A percentile compares a stretch with the other conserved stretches of the same genome.
Conservation (phyloP, 2,888 invertebrate genomes). For the Onchidella celtica region DNA sequence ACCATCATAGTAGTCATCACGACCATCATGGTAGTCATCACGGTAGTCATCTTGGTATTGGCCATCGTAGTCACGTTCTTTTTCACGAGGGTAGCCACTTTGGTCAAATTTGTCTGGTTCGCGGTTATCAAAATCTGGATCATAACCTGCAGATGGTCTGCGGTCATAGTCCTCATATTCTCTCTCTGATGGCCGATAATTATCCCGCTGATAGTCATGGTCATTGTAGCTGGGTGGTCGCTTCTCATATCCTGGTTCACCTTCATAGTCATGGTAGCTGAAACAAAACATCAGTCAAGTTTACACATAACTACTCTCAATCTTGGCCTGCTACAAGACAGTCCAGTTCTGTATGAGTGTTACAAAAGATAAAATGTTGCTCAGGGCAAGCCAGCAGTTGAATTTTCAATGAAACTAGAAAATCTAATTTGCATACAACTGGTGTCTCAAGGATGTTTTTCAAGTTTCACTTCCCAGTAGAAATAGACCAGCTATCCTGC, state of each 20-base stretch:
- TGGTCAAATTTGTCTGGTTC: slow-evolving; percentile 68
- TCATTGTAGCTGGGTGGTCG: slow-evolving; percentile 48
- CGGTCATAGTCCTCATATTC: slow-evolving; percentile 44
- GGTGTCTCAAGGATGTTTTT: no score
- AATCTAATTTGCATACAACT: no score
- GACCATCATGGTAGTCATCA: slow-evolving; percentile 34
- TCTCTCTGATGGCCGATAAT: slow-evolving; percentile 19
- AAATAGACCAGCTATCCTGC: no score
- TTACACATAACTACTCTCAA: no score
- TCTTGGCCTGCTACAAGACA: no score
- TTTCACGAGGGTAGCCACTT: slow-evolving; percentile 14
- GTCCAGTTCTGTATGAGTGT: no score
- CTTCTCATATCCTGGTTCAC: slow-evolving; percentile 33
- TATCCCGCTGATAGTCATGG: slow-evolving; percentile 30
- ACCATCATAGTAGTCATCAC: slow-evolving; percentile 43
- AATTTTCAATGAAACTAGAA: no score
- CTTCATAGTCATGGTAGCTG: slow-evolving; percentile 44
- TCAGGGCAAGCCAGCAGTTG: no score
- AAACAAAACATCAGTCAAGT: neutral
- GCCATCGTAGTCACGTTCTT: slow-evolving; percentile 3
- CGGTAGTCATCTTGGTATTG: slow-evolving; percentile 20
- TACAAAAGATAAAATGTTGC: no score
- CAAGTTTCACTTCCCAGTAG: no score
- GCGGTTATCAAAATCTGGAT: slow-evolving; percentile 45
- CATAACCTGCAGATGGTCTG: slow-evolving; percentile 17